phyloP scores from a whole-genome alignment of 2,113 vertebrate genomes.

The Polypterus bichir region DNA sequence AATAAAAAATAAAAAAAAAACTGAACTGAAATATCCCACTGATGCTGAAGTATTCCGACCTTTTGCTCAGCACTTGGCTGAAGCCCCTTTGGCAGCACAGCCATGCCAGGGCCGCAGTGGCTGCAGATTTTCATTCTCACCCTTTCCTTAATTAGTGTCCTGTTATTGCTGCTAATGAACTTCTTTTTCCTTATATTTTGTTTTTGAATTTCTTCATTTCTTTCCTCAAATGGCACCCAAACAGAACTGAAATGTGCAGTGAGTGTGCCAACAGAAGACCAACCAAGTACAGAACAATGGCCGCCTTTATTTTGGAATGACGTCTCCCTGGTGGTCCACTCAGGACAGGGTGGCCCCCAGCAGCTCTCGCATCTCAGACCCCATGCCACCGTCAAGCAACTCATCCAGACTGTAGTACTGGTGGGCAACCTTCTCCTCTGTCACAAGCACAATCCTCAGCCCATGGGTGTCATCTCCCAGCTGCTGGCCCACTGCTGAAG shows the following conservation, averaged over 20 bases:
- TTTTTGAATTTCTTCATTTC: background rate
- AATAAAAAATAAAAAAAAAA: too few species aligned
- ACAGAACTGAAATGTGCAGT: background rate
- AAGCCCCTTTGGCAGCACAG: too few species aligned
- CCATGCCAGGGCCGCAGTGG: too few species aligned
- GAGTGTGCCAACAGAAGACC: too few species aligned
- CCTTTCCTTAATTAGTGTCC: too few species aligned
- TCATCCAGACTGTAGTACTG: constrained; percentile 72
- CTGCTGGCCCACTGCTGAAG: constrained; percentile 89
- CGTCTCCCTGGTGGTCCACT: background rate
- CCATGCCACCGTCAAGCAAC: constrained; percentile 52
- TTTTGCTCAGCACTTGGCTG: too few species aligned
- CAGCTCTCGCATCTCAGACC: constrained; percentile 57
- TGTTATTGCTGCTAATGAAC: background rate
- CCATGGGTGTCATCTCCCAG: constrained; percentile 75
- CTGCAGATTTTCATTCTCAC: too few species aligned
- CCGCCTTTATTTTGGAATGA: background rate
- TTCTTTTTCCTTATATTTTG: background rate
- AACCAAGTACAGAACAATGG: too few species aligned
- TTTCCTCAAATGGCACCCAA: background rate
- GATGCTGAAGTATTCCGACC: too few species aligned
- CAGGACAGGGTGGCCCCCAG: constrained; percentile 17
- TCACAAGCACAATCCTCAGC: constrained; percentile 75
- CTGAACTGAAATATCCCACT: too few species aligned
- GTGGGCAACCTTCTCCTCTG: constrained; percentile 59